These are phyloP conservation scores for Meloe dianella DNA, from an alignment of 2,888 invertebrate species.

Conservation along the genomic window DNA sequence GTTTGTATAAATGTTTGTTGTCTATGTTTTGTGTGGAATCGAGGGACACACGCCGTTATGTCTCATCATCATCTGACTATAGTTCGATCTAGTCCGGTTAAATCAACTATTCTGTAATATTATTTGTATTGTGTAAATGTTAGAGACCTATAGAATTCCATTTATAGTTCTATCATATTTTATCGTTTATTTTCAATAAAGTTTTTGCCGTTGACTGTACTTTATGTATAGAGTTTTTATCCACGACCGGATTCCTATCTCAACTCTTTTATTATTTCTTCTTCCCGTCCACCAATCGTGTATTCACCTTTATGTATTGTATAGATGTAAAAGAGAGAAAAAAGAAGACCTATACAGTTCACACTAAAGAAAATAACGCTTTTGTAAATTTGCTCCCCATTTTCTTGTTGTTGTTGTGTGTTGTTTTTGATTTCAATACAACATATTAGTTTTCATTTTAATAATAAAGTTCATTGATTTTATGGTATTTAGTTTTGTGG, in stretches of 20 bases:
- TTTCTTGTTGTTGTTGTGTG: conserved; percentile 12
- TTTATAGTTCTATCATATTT: conserved; percentile 1
- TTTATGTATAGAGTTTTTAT: conserved; percentile 20
- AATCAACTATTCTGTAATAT: conserved; percentile 4
- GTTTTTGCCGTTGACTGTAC: conserved; percentile 8
- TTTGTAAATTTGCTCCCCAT: not conserved
- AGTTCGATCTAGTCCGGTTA: conserved; percentile 3
- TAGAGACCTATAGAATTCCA: not conserved
- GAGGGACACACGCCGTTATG: not conserved
- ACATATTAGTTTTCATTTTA: too few species aligned
- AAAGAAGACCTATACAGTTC: not conserved
- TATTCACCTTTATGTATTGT: conserved; percentile 22
- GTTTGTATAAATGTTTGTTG: not conserved
- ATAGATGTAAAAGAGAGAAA: conserved; percentile 12
- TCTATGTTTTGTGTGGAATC: not conserved
- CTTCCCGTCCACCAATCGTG: conserved; percentile 12
- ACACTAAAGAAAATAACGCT: not conserved
- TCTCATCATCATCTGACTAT: not conserved
- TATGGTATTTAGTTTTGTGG: conserved; percentile 42
- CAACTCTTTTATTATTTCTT: conserved; percentile 19
- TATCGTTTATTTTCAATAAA: conserved; percentile 2
- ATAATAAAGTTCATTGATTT: conserved; percentile 23
- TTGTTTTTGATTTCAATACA: too few species aligned
- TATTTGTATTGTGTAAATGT: conserved; percentile 3
- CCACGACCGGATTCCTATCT: conserved; percentile 27